phyloP scores from a whole-genome alignment of 2,888 invertebrate genomes.

The Leuctra nigra region DNA sequence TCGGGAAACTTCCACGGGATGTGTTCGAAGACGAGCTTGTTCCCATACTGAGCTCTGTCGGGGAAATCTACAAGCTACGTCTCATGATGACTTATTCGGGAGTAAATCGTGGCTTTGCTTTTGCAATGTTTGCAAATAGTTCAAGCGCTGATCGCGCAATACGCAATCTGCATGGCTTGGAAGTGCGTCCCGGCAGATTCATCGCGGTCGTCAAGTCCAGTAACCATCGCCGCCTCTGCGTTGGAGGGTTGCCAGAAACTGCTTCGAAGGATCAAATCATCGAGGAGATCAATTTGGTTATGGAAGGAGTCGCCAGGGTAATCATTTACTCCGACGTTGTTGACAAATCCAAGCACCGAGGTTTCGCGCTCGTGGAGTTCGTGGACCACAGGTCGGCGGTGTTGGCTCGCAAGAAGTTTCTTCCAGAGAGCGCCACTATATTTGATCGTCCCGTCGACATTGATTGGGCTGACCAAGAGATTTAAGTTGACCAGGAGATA shows the following conservation, averaged over 20 bases:
- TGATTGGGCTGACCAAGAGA: constrained; percentile 85
- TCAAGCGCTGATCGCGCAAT: constrained; percentile 23
- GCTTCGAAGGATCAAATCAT: constrained; percentile 58
- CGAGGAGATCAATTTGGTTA: constrained; percentile 51
- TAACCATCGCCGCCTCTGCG: constrained; percentile 75
- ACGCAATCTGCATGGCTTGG: constrained; percentile 55
- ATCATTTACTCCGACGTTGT: constrained; percentile 56
- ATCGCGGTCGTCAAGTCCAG: constrained; percentile 73
- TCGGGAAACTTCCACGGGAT: constrained; percentile 71
- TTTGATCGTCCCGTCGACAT: constrained; percentile 65
- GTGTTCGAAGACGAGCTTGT: constrained; percentile 72
- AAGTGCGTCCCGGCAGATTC: constrained; percentile 55
- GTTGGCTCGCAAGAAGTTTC: constrained; percentile 59
- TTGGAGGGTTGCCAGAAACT: constrained; percentile 65
- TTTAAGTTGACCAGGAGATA: constrained; percentile 60
- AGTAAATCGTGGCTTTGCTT: constrained; percentile 72
- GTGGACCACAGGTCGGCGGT: constrained; percentile 67
- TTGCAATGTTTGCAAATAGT: constrained; percentile 50
- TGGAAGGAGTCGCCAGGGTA: constrained; percentile 61
- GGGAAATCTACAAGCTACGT: constrained; percentile 65
- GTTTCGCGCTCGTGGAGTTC: constrained; percentile 82
- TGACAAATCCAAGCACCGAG: constrained; percentile 60
- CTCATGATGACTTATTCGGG: constrained; percentile 81
- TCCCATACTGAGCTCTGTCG: constrained; percentile 59
- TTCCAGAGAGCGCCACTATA: constrained; percentile 50